Evolutionary conservation across 2,113 vertebrate genomes (phyloP).

Genomic region (Oncorhynchus kisutch): DNA sequence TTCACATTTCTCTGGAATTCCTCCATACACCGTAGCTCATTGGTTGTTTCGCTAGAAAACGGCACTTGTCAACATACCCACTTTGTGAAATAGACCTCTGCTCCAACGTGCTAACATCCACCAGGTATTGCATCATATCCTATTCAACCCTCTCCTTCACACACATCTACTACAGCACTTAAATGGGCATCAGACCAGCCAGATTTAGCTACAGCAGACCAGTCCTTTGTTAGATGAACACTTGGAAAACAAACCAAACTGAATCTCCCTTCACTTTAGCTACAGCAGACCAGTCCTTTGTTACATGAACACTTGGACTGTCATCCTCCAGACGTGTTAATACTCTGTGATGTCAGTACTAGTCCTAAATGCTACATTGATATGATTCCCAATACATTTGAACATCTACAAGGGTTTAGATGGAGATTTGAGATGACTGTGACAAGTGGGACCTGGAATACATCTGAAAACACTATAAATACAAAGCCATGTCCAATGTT

Average conservation of each 20-base stretch:
- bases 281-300: slow-evolving; percentile 1
- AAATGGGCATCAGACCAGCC: no score
- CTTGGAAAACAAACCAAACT: no score
- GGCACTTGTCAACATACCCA: slow-evolving; percentile 65
- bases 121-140: slow-evolving; percentile 47
- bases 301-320: slow-evolving; percentile 18
- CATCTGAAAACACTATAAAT: slow-evolving; percentile 19
- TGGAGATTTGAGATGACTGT: slow-evolving; percentile 35
- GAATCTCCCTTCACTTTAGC: no score
- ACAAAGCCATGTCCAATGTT: slow-evolving; percentile 34
- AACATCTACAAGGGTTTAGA: slow-evolving; percentile 30
- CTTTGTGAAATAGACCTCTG: slow-evolving; percentile 53
- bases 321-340: slow-evolving; percentile 8
- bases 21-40: slow-evolving; percentile 46
- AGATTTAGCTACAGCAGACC: no score
- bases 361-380: slow-evolving; percentile 59
- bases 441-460: slow-evolving; percentile 55
- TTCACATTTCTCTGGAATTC: slow-evolving; percentile 53
- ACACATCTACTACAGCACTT: no score
- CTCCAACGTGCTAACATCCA: slow-evolving; percentile 15
- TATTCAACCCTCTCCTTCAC: slow-evolving; percentile 38
- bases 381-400: slow-evolving; percentile 40
- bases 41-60: slow-evolving; percentile 56
- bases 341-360: slow-evolving; percentile 37
- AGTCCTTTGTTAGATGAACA: no score